These are phyloP conservation scores for Callaeas wilsoni DNA, from an alignment of 2,113 vertebrate species.

Conservation along the genomic window DNA sequence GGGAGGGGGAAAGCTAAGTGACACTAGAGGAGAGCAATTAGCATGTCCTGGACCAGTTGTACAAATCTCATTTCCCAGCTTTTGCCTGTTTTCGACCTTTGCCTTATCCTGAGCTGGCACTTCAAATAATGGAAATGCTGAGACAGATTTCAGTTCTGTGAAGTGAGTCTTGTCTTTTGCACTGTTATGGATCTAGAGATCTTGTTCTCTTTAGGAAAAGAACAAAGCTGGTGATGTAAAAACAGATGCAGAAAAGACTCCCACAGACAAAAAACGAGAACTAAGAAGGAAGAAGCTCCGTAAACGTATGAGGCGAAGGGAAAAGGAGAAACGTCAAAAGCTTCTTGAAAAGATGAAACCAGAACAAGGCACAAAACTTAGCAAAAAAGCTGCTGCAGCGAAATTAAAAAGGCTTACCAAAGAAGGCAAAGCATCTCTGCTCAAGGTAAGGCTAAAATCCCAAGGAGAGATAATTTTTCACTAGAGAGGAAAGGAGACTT, in stretches of 20 bases:
- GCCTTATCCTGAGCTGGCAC: not conserved
- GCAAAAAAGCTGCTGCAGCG: conserved; percentile 77
- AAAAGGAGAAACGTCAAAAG: conserved; percentile 80
- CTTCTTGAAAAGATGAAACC: conserved; percentile 73
- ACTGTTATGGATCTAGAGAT: not conserved
- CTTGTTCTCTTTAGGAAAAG: conserved; percentile 79
- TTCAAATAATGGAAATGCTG: not conserved
- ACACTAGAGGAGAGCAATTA: not conserved
- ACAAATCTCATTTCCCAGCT: not conserved
- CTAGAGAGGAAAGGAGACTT: not conserved
- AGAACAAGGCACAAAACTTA: conserved; percentile 63
- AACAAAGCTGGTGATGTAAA: conserved; percentile 88
- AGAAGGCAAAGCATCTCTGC: conserved; percentile 80
- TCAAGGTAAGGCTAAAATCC: conserved; percentile 78
- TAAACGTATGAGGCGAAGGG: conserved; percentile 80
- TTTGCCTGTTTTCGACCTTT: not conserved
- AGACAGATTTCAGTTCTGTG: not conserved
- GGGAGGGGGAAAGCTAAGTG: not conserved
- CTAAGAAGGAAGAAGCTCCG: conserved; percentile 83
- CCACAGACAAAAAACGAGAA: conserved; percentile 91
- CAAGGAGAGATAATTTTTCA: not conserved
- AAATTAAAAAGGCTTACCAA: conserved; percentile 82
- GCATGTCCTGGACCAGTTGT: not conserved
- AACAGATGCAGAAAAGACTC: conserved; percentile 84
- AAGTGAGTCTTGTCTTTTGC: not conserved